These are phyloP conservation scores for Rhorus exstirpatorius DNA, from an alignment of 2,888 invertebrate species.

Conservation along the genomic window DNA sequence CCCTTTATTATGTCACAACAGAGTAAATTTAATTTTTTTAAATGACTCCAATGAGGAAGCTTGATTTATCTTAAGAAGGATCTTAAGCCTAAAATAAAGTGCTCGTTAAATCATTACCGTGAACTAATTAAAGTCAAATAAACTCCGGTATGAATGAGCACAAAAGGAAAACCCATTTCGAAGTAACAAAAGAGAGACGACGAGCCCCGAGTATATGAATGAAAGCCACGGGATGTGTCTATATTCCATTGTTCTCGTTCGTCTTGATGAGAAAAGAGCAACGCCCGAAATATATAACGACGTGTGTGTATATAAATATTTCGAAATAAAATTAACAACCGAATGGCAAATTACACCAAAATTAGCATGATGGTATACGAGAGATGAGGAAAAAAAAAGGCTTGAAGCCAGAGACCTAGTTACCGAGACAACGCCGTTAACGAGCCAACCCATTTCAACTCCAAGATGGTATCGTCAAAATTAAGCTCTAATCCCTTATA, in stretches of 20 bases:
- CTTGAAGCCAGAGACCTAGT: not conserved
- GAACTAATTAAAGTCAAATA: not conserved
- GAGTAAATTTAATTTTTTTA: too few species aligned
- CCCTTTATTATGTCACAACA: too few species aligned
- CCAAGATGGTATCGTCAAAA: slow-evolving; percentile 41
- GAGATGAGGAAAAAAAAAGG: slow-evolving; percentile 2
- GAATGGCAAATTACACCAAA: slow-evolving; percentile 52
- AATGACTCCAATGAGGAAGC: too few species aligned
- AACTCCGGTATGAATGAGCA: not conserved
- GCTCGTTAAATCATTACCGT: too few species aligned
- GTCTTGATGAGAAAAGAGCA: not conserved
- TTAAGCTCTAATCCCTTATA: slow-evolving; percentile 35
- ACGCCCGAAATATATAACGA: not conserved
- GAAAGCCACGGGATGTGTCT: not conserved
- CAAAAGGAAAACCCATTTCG: too few species aligned
- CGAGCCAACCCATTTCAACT: slow-evolving; percentile 52
- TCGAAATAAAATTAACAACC: slow-evolving; percentile 50
- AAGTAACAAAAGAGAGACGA: too few species aligned
- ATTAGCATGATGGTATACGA: slow-evolving; percentile 25
- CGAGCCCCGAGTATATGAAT: too few species aligned
- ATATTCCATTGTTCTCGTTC: slow-evolving; percentile 52
- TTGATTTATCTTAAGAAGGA: too few species aligned
- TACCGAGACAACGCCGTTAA: slow-evolving; percentile 50
- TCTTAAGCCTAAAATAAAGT: too few species aligned
- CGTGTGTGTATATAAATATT: slow-evolving; percentile 27